Evolutionary conservation across 2,113 vertebrate species (phyloP).

Genomic region (Proterorhinus semilunaris): DNA sequence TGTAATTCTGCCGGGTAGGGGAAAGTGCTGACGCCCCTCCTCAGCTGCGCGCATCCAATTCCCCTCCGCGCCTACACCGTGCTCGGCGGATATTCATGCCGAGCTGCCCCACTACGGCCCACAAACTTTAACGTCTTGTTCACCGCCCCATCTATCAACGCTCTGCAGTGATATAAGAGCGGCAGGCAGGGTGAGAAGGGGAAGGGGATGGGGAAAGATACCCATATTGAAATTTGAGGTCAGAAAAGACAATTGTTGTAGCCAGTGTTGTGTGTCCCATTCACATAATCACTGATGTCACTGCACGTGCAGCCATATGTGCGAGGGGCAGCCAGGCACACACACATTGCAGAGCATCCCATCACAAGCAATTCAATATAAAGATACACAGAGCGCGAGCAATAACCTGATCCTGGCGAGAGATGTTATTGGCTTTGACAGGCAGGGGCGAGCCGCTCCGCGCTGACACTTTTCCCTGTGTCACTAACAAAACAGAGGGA

Average conservation of each 20-base stretch:
- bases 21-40: constrained; percentile 73
- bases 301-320: constrained; percentile 34
- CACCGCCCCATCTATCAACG: constrained; percentile 65
- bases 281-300: constrained; percentile 52
- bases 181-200: constrained; percentile 12
- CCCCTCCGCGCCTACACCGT: constrained; percentile 48
- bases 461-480: constrained; percentile 63
- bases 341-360: constrained; percentile 27
- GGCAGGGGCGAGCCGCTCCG: constrained; percentile 58
- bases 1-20: constrained; percentile 61
- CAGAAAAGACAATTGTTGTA: constrained; percentile 66
- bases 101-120: constrained; percentile 70
- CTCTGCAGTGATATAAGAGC: constrained; percentile 58
- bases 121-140: constrained; percentile 76
- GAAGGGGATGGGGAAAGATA: constrained; percentile 9
- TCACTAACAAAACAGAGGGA: constrained; percentile 74
- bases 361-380: constrained; percentile 64
- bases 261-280: constrained; percentile 56
- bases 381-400: constrained; percentile 60
- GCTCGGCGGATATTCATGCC: constrained; percentile 69
- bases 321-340: neutral
- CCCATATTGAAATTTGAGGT: constrained; percentile 70
- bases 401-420: constrained; percentile 68
- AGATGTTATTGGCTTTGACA: constrained; percentile 70
- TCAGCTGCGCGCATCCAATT: constrained; percentile 63